phyloP scores from a whole-genome alignment of 64 coral and sea anemone species.

The Montipora efflorescens region DNA sequence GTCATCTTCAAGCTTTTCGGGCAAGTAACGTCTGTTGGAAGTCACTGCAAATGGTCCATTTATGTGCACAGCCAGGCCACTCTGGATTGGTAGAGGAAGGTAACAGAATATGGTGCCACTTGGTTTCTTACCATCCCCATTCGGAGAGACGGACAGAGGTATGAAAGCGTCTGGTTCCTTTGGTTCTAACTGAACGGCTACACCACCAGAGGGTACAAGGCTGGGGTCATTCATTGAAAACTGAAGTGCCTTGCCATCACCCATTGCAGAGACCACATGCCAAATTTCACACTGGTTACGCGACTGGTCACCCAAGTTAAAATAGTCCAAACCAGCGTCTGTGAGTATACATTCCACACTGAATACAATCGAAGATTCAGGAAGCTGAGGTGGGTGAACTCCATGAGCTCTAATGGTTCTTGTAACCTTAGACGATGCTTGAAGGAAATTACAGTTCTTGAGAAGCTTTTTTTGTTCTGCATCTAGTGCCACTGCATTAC shows the following conservation, averaged over 20 bases:
- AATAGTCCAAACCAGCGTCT: neutral
- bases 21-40: slow-evolving; percentile 71
- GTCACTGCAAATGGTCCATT: slow-evolving; percentile 81
- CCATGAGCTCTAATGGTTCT: no score
- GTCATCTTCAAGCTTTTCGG: slow-evolving; percentile 75
- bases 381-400: neutral
- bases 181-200: slow-evolving; percentile 8
- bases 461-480: neutral
- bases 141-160: neutral
- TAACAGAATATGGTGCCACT: slow-evolving; percentile 71
- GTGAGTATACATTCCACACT: neutral
- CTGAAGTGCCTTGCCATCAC: neutral
- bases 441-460: neutral
- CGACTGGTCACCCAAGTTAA: neutral
- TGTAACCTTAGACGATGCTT: slow-evolving; percentile 55
- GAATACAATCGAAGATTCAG: neutral
- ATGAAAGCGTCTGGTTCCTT: neutral
- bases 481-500: neutral
- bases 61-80: slow-evolving; percentile 83
- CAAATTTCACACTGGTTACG: neutral
- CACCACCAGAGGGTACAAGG: neutral
- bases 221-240: neutral
- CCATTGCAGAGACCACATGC: neutral
- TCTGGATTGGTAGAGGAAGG: slow-evolving; percentile 71
- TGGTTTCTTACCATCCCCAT: neutral